Evolutionary conservation across 1,140 invertebrate species (phyloP).

Genomic region (Vanessa tameamea): DNA sequence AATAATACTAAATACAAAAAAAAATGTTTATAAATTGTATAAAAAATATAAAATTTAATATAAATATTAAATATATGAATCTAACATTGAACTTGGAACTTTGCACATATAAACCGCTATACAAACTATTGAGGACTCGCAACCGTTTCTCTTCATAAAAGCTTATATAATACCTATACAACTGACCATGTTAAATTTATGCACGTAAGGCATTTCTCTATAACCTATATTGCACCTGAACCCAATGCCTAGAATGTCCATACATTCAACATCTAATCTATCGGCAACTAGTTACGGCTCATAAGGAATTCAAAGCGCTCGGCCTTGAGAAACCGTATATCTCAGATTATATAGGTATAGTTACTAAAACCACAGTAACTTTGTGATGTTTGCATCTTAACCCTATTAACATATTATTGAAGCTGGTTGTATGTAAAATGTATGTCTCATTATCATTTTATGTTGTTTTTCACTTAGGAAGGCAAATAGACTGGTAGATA

Average conservation of each 20-base stretch:
- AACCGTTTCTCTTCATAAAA: not conserved
- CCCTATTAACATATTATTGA: not conserved
- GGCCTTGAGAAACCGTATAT: slow-evolving; percentile 22
- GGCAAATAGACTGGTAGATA: too few relatives aligned
- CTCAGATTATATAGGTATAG: not conserved
- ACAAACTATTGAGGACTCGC: not conserved
- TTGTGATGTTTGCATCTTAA: not conserved
- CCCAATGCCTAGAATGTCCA: slow-evolving; percentile 21
- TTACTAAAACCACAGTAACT: not conserved
- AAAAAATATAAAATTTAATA: too few relatives aligned
- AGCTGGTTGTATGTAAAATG: too few relatives aligned
- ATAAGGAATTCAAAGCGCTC: slow-evolving; percentile 22
- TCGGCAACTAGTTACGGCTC: slow-evolving; percentile 21
- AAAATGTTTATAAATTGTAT: too few relatives aligned
- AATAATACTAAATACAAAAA: too few relatives aligned
- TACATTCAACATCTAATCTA: slow-evolving; percentile 26
- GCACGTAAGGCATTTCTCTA: slow-evolving; percentile 29
- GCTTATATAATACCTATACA: slow-evolving; percentile 1
- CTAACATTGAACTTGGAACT: not conserved
- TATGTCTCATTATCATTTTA: too few relatives aligned
- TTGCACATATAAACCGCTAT: not conserved
- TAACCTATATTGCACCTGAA: slow-evolving; percentile 27
- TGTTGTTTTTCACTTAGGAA: too few relatives aligned
- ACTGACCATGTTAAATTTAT: slow-evolving; percentile 10
- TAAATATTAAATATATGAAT: not conserved